phyloP scores from a whole-genome alignment of 1,140 invertebrate genomes.

The Andrena cerasifolii region DNA sequence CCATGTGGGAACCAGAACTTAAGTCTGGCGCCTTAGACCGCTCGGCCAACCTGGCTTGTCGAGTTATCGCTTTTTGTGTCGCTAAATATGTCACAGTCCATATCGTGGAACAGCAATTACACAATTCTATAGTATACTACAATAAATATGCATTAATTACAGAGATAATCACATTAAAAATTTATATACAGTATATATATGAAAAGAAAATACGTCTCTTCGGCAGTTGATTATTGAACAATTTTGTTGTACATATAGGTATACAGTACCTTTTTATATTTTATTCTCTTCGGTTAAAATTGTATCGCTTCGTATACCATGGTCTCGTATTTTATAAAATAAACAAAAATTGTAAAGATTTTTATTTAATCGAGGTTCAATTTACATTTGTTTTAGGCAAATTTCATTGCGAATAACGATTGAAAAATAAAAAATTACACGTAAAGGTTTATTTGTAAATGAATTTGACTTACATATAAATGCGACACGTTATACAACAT shows the following conservation, averaged over 20 bases:
- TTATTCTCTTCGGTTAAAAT: not conserved
- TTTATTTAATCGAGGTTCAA: too few relatives aligned
- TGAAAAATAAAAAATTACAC: too few relatives aligned
- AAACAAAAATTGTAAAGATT: not conserved
- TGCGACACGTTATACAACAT: too few relatives aligned
- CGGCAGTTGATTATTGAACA: too few relatives aligned
- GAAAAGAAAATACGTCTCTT: too few relatives aligned
- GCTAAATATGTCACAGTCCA: rapidly evolving
- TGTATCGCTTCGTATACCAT: too few relatives aligned
- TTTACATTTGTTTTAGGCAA: too few relatives aligned
- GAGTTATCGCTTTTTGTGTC: rapidly evolving
- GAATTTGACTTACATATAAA: too few relatives aligned
- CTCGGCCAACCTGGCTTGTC: conserved; percentile 81
- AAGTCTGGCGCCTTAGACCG: conserved; percentile 85
- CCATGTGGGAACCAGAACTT: conserved; percentile 83
- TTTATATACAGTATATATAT: not conserved
- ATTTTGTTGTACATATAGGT: not conserved
- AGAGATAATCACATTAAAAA: too few relatives aligned
- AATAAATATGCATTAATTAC: not conserved
- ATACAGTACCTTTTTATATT: not conserved
- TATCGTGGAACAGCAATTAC: not conserved
- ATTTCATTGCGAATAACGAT: too few relatives aligned
- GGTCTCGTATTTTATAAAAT: not conserved
- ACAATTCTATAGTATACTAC: not conserved
- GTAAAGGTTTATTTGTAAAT: too few relatives aligned